Evolutionary conservation across 2,113 vertebrate species (phyloP).

Genomic region (Polyodon spathula): DNA sequence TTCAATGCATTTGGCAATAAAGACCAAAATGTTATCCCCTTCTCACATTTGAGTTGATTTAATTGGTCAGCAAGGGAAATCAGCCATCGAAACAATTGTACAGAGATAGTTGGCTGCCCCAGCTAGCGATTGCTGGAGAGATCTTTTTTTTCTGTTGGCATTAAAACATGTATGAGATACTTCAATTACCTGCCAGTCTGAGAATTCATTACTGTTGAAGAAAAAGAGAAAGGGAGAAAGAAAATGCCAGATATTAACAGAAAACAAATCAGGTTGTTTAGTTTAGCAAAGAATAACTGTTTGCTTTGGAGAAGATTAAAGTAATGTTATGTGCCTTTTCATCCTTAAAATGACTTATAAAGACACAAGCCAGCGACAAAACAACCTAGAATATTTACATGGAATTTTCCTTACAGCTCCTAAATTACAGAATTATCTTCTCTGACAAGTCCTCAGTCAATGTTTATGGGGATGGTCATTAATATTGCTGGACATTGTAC

Average conservation of each 20-base stretch:
- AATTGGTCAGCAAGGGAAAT: slow-evolving; percentile 89
- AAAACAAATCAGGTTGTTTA: slow-evolving; percentile 6
- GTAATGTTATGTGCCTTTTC: too few species aligned
- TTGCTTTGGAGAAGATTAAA: not conserved
- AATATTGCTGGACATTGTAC: too few species aligned
- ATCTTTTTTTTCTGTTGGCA: slow-evolving; percentile 51
- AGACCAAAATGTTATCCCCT: too few species aligned
- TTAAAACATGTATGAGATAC: slow-evolving; percentile 69
- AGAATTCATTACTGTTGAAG: slow-evolving; percentile 36
- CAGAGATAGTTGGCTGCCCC: slow-evolving; percentile 54
- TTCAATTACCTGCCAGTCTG: slow-evolving; percentile 45
- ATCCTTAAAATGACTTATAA: too few species aligned
- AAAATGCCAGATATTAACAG: slow-evolving; percentile 9
- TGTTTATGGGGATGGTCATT: too few species aligned
- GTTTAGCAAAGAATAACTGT: not conserved
- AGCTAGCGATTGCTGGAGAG: slow-evolving; percentile 53
- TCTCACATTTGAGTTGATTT: slow-evolving; percentile 49
- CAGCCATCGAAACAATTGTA: slow-evolving; percentile 64
- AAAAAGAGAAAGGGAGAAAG: slow-evolving; percentile 18
- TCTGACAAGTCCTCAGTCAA: too few species aligned
- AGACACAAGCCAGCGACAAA: too few species aligned
- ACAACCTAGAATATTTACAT: too few species aligned
- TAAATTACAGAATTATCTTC: too few species aligned
- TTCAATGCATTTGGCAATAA: too few species aligned
- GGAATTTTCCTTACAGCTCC: too few species aligned